Percentiles rank a stretch among this genome's conserved stretches.
phyloP scores from a whole-genome alignment of 2,113 vertebrate genomes.

The Capricornis sumatraensis region DNA sequence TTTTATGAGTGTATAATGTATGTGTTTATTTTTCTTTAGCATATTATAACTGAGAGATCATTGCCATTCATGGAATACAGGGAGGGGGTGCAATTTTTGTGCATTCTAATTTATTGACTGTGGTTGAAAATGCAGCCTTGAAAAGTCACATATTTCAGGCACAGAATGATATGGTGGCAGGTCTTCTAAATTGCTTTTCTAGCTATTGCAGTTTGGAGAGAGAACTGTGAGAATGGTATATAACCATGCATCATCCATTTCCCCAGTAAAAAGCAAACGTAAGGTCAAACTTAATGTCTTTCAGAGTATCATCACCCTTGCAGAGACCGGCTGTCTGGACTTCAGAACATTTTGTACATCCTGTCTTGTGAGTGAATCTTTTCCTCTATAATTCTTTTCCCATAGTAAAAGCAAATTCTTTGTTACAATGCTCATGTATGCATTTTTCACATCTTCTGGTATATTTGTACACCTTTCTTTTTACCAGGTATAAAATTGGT shows the following conservation, averaged over 20 bases:
- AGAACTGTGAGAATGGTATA: neutral
- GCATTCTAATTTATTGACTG: slow-evolving; percentile 21
- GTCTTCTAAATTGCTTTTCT: slow-evolving; percentile 26
- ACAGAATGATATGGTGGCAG: slow-evolving; percentile 13
- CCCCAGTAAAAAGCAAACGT: neutral
- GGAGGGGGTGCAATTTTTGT: neutral
- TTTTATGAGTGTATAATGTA: neutral
- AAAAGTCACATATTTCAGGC: slow-evolving; percentile 46
- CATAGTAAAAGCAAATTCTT: slow-evolving; percentile 7
- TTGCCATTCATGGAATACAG: neutral
- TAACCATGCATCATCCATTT: neutral
- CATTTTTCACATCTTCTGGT: slow-evolving; percentile 5
- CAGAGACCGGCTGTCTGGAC: slow-evolving; percentile 92
- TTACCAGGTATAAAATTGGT: neutral
- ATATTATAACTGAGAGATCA: neutral
- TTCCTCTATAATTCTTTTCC: neutral
- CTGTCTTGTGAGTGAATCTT: slow-evolving; percentile 90
- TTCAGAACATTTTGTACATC: slow-evolving; percentile 93
- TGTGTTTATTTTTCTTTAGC: neutral
- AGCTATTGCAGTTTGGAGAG: neutral
- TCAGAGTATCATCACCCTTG: slow-evolving; percentile 92
- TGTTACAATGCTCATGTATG: neutral
- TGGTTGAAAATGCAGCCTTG: slow-evolving; percentile 35
- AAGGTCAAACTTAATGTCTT: slow-evolving; percentile 56
- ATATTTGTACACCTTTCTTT: neutral